Percentiles rank a stretch among this genome's conserved stretches.
Evolutionary conservation across 2,113 vertebrate genomes (phyloP).

Genomic region (Zapornia atra): DNA sequence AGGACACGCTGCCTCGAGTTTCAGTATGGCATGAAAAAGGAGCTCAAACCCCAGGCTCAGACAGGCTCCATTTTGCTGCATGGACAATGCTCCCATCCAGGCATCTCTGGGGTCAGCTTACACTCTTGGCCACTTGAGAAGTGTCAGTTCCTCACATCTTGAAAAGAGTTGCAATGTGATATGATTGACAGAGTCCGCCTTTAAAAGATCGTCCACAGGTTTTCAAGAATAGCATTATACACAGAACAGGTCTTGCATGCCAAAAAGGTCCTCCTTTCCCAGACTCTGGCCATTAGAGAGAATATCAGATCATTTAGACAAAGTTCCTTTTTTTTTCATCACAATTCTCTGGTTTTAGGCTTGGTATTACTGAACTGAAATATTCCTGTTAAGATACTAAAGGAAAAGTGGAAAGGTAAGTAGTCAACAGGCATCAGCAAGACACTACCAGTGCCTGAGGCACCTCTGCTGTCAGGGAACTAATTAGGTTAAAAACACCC

Average conservation of each 20-base stretch:
- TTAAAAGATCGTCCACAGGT: background rate
- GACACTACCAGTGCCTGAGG: background rate
- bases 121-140: background rate
- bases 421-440: background rate
- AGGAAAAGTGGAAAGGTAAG: background rate
- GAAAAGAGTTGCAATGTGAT: background rate
- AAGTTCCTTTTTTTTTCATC: background rate
- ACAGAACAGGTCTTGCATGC: background rate
- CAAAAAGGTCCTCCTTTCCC: background rate
- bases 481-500: background rate
- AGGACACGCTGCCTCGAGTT: background rate
- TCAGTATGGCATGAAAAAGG: background rate
- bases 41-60: fast-evolving
- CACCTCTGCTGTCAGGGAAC: background rate
- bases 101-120: background rate
- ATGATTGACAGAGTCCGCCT: background rate
- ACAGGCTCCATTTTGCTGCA: background rate
- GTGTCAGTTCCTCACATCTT: background rate
- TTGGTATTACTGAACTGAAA: background rate
- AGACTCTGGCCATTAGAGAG: background rate
- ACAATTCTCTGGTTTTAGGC: background rate
- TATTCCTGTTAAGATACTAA: background rate
- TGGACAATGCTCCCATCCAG: background rate
- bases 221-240: background rate
- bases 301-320: background rate